Base-by-base conservation (phyloP, 2,888 invertebrate species). In the Brachypalpus laphriformis region DNA sequence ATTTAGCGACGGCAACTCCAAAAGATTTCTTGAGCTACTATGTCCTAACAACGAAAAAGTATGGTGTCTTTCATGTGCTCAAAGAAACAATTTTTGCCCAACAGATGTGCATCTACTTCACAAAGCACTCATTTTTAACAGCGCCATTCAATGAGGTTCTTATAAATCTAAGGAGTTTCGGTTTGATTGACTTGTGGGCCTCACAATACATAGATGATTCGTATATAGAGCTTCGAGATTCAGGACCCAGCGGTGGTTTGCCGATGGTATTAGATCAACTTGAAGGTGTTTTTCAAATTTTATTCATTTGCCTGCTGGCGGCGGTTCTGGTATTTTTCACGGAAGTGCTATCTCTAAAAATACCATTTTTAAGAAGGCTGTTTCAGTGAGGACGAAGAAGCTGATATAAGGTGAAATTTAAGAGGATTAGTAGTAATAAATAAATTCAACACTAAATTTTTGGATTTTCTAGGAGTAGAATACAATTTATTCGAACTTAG, bases 71-170 rank as follows among this genome's bases (percentile, higher is more conserved):
- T 28, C 87, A 88, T 68, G 81, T 87, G 6, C 61, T 88, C 16
- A 63, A 57, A 3, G 87, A 87, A 22, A 76, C 78, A 1, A 65
- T 89, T 5, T 88, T 88, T 40, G 4, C 81, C 0, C 88, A 88
- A 9, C 88, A 88, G 8, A 56, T 88, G 5, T 87, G 87, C 18
- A 68, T 75, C n/a, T 88, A 88, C 68, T 88, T 87, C 20, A 81
- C 87, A 0, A 89, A 89, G 49, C 88, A 89, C 45, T 89, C 88
- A 0, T 88, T 75, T 68, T 49, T 88, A 22, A 59, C 68, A 1
- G 11, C 9, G 0, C 25, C 57, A 0, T 75, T 88, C 47, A 45
- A 88, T 85, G 16, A 42, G 18, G 42, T 87, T 18, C 56, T 88
- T 6, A 20, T 59, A 37, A 61, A 74, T 4, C 47, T 88, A 6